These are phyloP conservation scores for Drosophila parvula DNA, from an alignment of 1,140 invertebrate genomes.

Conservation along the genomic window DNA sequence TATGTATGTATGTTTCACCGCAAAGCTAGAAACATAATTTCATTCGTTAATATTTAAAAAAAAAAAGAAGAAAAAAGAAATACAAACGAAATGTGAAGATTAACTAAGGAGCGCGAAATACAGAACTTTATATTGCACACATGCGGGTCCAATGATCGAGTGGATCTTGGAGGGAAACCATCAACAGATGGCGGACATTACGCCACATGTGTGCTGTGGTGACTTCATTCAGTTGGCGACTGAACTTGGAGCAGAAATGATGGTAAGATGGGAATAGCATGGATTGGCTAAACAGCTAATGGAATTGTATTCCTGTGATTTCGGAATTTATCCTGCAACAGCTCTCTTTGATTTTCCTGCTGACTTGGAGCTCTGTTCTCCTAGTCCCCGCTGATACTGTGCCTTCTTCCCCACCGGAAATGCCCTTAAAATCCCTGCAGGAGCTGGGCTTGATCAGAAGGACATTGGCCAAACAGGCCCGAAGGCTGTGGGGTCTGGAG, in stretches of 20 bases:
- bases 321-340: neutral
- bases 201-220: constrained; percentile 9
- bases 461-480: constrained; percentile 47
- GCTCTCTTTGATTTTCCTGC: constrained; percentile 36
- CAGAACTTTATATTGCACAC: constrained; percentile 72
- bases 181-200: constrained; percentile 14
- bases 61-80: constrained; percentile 19
- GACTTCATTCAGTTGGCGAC: constrained; percentile 24
- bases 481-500: constrained; percentile 56
- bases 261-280: constrained; percentile 27
- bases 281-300: neutral
- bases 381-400: constrained; percentile 68
- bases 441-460: constrained; percentile 58
- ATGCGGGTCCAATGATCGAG: constrained; percentile 22
- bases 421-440: neutral
- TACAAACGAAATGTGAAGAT: constrained; percentile 64
- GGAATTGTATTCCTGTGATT: neutral
- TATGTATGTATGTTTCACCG: constrained; percentile 43
- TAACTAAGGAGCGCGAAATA: constrained; percentile 63
- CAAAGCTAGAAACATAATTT: constrained; percentile 53
- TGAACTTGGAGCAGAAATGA: constrained; percentile 18
- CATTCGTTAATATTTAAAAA: constrained; percentile 61
- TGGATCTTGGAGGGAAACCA: neutral
- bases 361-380: constrained; percentile 25
- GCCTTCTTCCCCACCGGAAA: neutral